These are phyloP conservation scores for Pinctada fucata DNA, from an alignment of 2,888 invertebrate species.

Conservation along the genomic window DNA sequence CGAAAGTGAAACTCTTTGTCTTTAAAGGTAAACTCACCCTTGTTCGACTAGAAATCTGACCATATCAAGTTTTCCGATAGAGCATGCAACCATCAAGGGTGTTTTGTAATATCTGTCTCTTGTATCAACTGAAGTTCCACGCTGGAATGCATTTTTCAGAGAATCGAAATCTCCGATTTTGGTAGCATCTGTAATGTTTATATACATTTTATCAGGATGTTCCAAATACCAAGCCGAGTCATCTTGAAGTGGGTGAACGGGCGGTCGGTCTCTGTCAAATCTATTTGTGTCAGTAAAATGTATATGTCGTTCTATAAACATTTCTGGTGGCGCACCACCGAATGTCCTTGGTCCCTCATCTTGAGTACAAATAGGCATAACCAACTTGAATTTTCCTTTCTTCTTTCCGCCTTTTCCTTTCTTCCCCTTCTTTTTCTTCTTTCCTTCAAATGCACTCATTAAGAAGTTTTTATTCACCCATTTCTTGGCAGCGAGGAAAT, in stretches of 20 bases:
- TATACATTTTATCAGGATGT: constrained; percentile 71
- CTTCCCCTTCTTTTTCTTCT: constrained; percentile 76
- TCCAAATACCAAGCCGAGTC: constrained; percentile 77
- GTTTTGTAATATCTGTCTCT: constrained; percentile 77
- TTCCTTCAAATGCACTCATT: constrained; percentile 75
- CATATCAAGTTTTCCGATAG: constrained; percentile 72
- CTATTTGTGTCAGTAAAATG: constrained; percentile 74
- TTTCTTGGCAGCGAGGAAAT: constrained; percentile 75
- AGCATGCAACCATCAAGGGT: constrained; percentile 75
- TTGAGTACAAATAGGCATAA: constrained; percentile 75
- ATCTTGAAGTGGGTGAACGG: constrained; percentile 75
- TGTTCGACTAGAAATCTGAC: constrained; percentile 73
- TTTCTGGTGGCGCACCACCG: constrained; percentile 74
- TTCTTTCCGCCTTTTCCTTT: constrained; percentile 70
- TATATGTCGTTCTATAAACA: constrained; percentile 72
- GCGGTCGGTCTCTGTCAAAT: constrained; percentile 75
- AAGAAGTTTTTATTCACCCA: constrained; percentile 76
- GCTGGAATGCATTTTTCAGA: constrained; percentile 69
- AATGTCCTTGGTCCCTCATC: constrained; percentile 71
- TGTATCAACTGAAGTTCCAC: constrained; percentile 71
- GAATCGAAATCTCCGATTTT: constrained; percentile 74
- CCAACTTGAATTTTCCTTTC: constrained; percentile 75
- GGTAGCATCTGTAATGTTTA: constrained; percentile 76
- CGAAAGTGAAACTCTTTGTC: too few species aligned
- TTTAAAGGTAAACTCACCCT: constrained; percentile 65